Base-by-base conservation (phyloP, 2,797 vertebrate species). In the Gobio occitaniae region DNA sequence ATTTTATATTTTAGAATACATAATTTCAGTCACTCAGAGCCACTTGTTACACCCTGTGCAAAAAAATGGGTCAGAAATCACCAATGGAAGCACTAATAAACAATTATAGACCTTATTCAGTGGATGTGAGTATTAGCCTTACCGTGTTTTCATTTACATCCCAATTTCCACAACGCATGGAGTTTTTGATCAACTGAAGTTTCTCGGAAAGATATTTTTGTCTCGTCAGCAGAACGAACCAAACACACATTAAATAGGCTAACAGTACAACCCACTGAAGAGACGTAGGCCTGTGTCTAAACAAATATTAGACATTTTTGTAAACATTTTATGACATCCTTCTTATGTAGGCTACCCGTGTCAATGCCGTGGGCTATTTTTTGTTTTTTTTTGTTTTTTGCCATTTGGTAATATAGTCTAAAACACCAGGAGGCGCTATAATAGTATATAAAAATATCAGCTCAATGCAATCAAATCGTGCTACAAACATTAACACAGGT, bases 371-470 rank as follows among this genome's bases (percentile, higher is more conserved):
- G 32, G 32, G 32, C 32, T 2, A 32, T 32, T 32, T 2, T 32
- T 32, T 32, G 1, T 32, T 32, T 32, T 32, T 32, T 32, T 32
- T 32, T 32, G 1, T 36, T 48, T 17, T 29, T 50, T 61, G 11
- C n/a, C n/a, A 17, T 17, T 50, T 48, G 0, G 12, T 25, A n/a
- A 9, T 50, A 6, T 25, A 29, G 25, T 63, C 12, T 41, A 41
- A 54, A 70, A 61, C 80, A 82, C 80, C 12, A 48, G 80, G 69
- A 11, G 80, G 80, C 80, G 69, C 80, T 72, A 59, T 29, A 38
- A 11, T 12, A 29, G 6, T 19, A n/a, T n/a, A n/a, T n/a, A n/a
- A n/a, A n/a, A n/a, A n/a, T n/a, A n/a, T n/a, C 13, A 15, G 11
- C 2, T 36, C n/a, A 7, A 10, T 47, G 6, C 8, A 2, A 15